Evolutionary conservation across 2,797 vertebrate species (phyloP), one percentile per base, ranked within the genome.

Genomic region (Eulemur rubriventer): DNA sequence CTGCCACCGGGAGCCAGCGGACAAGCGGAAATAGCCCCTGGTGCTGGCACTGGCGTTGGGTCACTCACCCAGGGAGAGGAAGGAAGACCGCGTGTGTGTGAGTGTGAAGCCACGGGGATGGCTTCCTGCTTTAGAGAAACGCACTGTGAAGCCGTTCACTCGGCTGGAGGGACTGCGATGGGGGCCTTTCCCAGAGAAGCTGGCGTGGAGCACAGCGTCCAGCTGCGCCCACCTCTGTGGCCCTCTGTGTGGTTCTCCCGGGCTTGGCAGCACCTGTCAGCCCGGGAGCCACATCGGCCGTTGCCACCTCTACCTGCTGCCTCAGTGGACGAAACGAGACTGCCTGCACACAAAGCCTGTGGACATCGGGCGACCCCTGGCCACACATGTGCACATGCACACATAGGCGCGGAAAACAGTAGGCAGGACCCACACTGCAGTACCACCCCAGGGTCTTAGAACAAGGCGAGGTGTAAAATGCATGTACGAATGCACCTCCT

Each of bases 121-220:
- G 48, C 28, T 28, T 55, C 43, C 48, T 63, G 4, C 63, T 50
- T 24, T 18, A 41, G 70, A 57, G 50, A 83, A 70, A 73, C 9
- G 4, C 24, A 30, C 33, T 7, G 0, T 6, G 65, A 52, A 55
- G 93, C 86, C 33, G 35, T 43, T 52, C 65, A 6, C 89, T 46
- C 4, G 3, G 17, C 50, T 13, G 65, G 76, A 26, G 59, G 46
- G 35, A 16, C 59, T 1, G 16, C 7, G 35, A 38, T 41, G 76
- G 10, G 8, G 6, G 26, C 86, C 61, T 41, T 75, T 26, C 73
- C 65, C 75, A 12, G 90, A 41, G 89, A 48, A 35, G 33, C 28
- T 3, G 0, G 30, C 17, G 5, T 2, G 12, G 13, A n/a, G 20
- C 0, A 0, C 0, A 0, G 28, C 0, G 0, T 38, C 18, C 28